Evolutionary conservation across 2,113 vertebrate species (phyloP).

Genomic region (Tympanuchus pallidicinctus): DNA sequence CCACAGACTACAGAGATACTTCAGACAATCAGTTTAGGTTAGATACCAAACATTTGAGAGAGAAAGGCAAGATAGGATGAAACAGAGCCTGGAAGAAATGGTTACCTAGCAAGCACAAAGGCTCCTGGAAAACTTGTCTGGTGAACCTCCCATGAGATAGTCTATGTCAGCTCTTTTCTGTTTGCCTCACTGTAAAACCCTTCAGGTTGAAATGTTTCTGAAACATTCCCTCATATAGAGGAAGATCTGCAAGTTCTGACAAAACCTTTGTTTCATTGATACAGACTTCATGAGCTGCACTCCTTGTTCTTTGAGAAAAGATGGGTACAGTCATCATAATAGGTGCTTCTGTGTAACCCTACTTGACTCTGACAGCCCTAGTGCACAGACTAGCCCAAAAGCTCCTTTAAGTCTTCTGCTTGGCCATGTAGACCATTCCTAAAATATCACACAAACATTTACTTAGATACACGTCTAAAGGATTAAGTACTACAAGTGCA

Average conservation of each 20-base stretch:
- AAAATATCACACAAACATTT: background rate
- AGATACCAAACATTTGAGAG: background rate
- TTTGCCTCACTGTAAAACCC: conserved; percentile 8
- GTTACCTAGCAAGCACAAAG: background rate
- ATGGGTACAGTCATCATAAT: background rate
- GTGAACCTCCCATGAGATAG: background rate
- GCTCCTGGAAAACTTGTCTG: background rate
- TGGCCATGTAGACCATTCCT: background rate
- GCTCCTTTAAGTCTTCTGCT: background rate
- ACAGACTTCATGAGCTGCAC: background rate
- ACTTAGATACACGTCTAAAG: fast-evolving
- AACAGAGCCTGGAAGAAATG: background rate
- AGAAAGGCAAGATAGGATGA: background rate
- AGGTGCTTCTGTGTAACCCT: background rate
- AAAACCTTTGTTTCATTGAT: background rate
- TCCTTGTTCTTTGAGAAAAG: background rate
- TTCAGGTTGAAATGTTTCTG: background rate
- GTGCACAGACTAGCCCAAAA: background rate
- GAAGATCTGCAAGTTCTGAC: background rate
- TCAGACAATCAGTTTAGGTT: background rate
- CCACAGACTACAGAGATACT: background rate
- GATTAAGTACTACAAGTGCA: background rate
- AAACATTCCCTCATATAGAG: background rate
- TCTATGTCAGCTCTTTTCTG: background rate
- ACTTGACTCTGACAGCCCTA: background rate